These are phyloP conservation scores for Ctenodactylus gundi DNA, from an alignment of 2,113 vertebrate genomes.

Conservation along the genomic window DNA sequence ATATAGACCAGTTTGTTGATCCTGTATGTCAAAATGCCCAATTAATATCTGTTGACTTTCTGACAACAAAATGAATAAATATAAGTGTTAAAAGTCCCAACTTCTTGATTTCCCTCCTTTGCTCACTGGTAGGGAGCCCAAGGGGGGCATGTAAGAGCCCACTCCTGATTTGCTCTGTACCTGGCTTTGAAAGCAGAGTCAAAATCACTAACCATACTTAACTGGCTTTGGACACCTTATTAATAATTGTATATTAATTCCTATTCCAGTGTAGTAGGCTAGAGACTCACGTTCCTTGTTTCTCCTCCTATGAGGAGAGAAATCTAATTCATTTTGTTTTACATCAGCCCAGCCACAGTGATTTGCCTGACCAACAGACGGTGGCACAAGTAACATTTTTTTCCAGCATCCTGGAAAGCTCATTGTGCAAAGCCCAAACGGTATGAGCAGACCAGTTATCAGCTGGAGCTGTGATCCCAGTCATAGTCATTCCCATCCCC, in stretches of 20 bases:
- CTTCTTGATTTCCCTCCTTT: no score
- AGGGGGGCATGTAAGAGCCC: background rate
- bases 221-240: background rate
- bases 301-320: background rate
- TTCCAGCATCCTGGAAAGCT: background rate
- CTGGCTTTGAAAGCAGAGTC: slow-evolving; percentile 11
- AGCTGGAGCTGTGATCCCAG: background rate
- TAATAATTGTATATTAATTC: background rate
- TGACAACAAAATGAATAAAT: background rate
- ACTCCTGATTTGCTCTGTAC: background rate
- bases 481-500: background rate
- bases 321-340: background rate
- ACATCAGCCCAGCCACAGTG: background rate
- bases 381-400: background rate
- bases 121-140: background rate
- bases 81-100: background rate
- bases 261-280: background rate
- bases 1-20: background rate
- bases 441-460: background rate
- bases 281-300: background rate
- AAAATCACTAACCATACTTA: background rate
- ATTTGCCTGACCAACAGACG: background rate
- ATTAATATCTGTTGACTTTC: background rate
- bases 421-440: background rate
- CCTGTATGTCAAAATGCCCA: background rate